Base-by-base conservation (phyloP, 35 echinoderm and acorn worm species). In the Lytechinus variegatus region DNA sequence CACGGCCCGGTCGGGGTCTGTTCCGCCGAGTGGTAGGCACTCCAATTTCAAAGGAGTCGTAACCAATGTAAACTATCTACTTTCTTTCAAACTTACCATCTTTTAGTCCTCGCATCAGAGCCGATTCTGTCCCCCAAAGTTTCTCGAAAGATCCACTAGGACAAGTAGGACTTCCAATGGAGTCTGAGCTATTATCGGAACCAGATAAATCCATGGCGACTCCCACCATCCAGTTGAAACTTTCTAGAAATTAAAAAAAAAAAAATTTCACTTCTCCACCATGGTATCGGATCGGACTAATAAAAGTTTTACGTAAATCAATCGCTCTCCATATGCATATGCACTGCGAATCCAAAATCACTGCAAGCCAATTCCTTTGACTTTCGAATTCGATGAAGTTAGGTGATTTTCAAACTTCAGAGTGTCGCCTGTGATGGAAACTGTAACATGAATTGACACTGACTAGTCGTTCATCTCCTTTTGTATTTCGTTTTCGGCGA, bases 41-140 rank as follows among this genome's bases (percentile, higher is more conserved):
- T 44, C 33, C 33, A 44, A 44, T 44, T 44, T 44, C 33, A 44
- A 44, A 44, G 33, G 33, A 44, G 14, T 21, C 61, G 61, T 71
- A 71, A 71, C 61, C 19, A 71, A 71, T 79, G 66, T 79, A 79
- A 79, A 79, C 66, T 79, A 24, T 79, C 66, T 19, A 79, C 16
- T 79, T 24, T 79, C 66, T 79, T 79, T 16, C n/a, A n/a, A 54
- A 90, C 88, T 90, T 90, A 90, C 88, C 88, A 21, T 90, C 88
- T 90, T 90, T 90, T 44, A 90, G 24, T 12, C 88, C 88, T 54
- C 28, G 88, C 52, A 90, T 52, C 88, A 90, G 16, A 13, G 88
- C 28, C n/a, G 88, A 14, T 54, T 90, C 88, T 33, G 88, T 90
- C 9, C 27, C 88, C 88, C 88, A 90, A 6, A 90, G 11, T 54